These are phyloP conservation scores for Cydia splendana DNA, from an alignment of 1,140 invertebrate genomes.

Conservation along the genomic window DNA sequence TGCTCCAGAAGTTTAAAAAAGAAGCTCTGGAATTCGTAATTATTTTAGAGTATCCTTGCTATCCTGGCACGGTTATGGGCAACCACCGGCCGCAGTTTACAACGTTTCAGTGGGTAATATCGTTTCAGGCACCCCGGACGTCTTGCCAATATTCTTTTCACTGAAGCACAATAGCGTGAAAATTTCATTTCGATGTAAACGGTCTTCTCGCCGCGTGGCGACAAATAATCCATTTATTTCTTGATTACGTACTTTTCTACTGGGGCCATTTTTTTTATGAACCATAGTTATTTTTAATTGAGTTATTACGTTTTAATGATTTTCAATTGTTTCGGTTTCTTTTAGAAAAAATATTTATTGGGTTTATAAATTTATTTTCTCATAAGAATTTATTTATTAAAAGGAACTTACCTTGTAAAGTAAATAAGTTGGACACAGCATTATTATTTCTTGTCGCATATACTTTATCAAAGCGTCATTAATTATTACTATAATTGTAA, in stretches of 20 bases:
- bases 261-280: neutral
- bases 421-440: too few relatives aligned
- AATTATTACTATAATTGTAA: too few relatives aligned
- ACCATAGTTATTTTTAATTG: neutral
- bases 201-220: constrained; percentile 1
- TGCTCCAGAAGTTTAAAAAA: neutral
- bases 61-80: neutral
- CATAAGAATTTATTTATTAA: too few relatives aligned
- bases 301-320: neutral
- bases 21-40: neutral
- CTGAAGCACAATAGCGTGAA: constrained; percentile 25
- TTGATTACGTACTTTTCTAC: constrained; percentile 9
- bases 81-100: constrained; percentile 12
- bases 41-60: neutral
- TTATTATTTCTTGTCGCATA: too few relatives aligned
- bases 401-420: too few relatives aligned
- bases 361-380: too few relatives aligned
- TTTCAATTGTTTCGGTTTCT: too few relatives aligned
- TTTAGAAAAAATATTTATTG: too few relatives aligned
- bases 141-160: constrained; percentile 31
- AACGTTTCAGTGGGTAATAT: constrained; percentile 15
- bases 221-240: constrained; percentile 30
- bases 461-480: too few relatives aligned
- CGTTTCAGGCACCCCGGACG: neutral
- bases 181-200: constrained; percentile 27